Evolutionary conservation across 1,140 invertebrate species (phyloP).

Genomic region (Anoplophora glabripennis): DNA sequence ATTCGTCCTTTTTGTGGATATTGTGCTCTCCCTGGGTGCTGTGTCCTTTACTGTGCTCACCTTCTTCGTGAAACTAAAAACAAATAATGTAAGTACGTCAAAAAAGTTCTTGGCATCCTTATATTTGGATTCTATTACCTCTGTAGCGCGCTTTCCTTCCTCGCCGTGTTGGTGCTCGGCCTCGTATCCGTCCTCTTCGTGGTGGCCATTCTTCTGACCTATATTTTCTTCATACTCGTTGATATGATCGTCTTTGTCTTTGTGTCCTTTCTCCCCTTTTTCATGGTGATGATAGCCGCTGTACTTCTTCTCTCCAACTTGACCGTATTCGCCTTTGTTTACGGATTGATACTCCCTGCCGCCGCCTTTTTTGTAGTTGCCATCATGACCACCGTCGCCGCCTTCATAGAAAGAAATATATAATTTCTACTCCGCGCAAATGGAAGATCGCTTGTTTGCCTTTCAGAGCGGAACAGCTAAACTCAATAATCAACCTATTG

Average conservation of each 20-base stretch:
- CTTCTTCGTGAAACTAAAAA: slow-evolving; percentile 60
- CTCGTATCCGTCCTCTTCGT: slow-evolving; percentile 65
- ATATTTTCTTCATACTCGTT: slow-evolving; percentile 61
- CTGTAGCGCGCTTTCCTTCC: slow-evolving; percentile 59
- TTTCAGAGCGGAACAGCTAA: no score
- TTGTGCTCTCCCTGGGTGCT: slow-evolving; percentile 70
- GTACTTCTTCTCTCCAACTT: slow-evolving; percentile 57
- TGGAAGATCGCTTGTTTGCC: no score
- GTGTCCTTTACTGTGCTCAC: slow-evolving; percentile 67
- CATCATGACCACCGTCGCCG: not conserved
- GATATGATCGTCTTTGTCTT: slow-evolving; percentile 61
- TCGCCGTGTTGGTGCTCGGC: slow-evolving; percentile 62
- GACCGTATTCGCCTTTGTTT: slow-evolving; percentile 56
- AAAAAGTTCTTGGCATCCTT: no score
- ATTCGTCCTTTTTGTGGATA: slow-evolving; percentile 71
- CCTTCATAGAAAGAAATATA: not conserved
- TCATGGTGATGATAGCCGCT: slow-evolving; percentile 60
- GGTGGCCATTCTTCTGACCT: slow-evolving; percentile 63
- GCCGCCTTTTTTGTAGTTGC: slow-evolving; percentile 50
- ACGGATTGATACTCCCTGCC: slow-evolving; percentile 54
- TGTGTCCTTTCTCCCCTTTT: slow-evolving; percentile 64
- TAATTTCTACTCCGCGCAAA: no score
- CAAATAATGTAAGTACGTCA: not conserved
- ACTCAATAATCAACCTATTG: no score
- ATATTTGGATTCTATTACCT: slow-evolving; percentile 22